These are phyloP conservation scores for Menidia beryllina DNA, from an alignment of 2,113 vertebrate species.

Conservation along the genomic window DNA sequence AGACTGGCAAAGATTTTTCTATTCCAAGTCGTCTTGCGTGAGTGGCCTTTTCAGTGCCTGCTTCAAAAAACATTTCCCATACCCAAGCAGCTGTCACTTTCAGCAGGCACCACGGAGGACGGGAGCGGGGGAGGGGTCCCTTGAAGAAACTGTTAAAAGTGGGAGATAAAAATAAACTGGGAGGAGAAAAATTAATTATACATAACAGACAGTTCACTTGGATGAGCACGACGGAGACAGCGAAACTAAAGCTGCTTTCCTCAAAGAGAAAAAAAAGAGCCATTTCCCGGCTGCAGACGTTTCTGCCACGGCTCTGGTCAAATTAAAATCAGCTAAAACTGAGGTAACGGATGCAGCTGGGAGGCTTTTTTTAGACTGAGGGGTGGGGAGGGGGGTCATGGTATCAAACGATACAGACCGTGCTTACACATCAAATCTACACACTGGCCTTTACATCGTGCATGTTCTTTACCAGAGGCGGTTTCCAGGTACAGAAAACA, in stretches of 20 bases:
- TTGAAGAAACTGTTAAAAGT: slow-evolving; percentile 81
- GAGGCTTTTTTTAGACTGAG: slow-evolving; percentile 20
- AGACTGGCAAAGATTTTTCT: slow-evolving; percentile 57
- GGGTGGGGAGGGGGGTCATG: slow-evolving; percentile 34
- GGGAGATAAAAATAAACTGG: slow-evolving; percentile 79
- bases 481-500: slow-evolving; percentile 45
- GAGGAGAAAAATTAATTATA: slow-evolving; percentile 82
- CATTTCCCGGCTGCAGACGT: slow-evolving; percentile 50
- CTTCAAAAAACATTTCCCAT: slow-evolving; percentile 75
- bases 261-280: slow-evolving; percentile 42
- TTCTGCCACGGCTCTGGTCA: slow-evolving; percentile 35
- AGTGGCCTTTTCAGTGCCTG: slow-evolving; percentile 77
- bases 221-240: slow-evolving; percentile 65
- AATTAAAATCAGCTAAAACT: slow-evolving; percentile 52
- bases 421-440: slow-evolving; percentile 44
- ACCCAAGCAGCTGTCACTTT: slow-evolving; percentile 77
- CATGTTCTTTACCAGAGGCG: slow-evolving; percentile 25
- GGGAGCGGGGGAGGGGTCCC: slow-evolving; percentile 69
- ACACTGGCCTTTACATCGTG: slow-evolving; percentile 1
- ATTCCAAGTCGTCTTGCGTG: slow-evolving; percentile 66
- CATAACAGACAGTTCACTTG: slow-evolving; percentile 78
- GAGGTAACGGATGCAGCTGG: slow-evolving; percentile 36
- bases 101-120: slow-evolving; percentile 66
- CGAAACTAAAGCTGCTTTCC: slow-evolving; percentile 62
- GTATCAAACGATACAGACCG: slow-evolving; percentile 37